These are phyloP conservation scores for Trichonephila inaurata DNA, from an alignment of 1,140 invertebrate species.

Conservation along the genomic window DNA sequence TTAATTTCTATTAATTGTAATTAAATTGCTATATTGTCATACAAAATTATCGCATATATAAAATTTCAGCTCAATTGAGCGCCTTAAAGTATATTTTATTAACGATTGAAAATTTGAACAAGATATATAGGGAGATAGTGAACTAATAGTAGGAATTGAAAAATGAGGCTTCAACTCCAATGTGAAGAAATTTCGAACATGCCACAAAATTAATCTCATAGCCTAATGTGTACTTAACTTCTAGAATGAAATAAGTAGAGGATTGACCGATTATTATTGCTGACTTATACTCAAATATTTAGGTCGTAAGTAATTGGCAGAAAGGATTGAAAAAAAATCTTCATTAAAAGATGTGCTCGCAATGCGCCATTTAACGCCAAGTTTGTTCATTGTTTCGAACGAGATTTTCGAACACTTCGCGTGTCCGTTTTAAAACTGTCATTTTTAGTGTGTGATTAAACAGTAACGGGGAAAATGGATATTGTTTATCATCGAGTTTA, in stretches of 20 bases:
- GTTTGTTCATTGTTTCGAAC: not conserved
- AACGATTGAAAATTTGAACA: too few species aligned
- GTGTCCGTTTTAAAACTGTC: not conserved
- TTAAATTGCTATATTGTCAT: too few species aligned
- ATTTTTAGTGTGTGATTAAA: not conserved
- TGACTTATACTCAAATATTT: not conserved
- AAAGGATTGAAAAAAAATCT: not conserved
- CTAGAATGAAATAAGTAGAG: not conserved
- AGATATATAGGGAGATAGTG: too few species aligned
- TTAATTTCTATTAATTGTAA: too few species aligned
- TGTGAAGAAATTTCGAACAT: not conserved
- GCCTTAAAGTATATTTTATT: too few species aligned
- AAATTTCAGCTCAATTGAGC: too few species aligned
- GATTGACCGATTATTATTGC: slow-evolving; percentile 18
- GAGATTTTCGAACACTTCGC: not conserved
- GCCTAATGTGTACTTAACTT: not conserved
- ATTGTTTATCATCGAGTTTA: too few species aligned
- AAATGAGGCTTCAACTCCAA: too few species aligned
- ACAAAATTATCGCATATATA: too few species aligned
- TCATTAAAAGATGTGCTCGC: not conserved
- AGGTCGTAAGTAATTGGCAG: not conserved
- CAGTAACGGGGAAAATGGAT: too few species aligned
- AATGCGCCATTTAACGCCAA: not conserved
- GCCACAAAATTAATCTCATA: not conserved
- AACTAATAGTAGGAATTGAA: too few species aligned